Conservation (phyloP, 2,113 vertebrate species). For the Lates calcarifer region DNA sequence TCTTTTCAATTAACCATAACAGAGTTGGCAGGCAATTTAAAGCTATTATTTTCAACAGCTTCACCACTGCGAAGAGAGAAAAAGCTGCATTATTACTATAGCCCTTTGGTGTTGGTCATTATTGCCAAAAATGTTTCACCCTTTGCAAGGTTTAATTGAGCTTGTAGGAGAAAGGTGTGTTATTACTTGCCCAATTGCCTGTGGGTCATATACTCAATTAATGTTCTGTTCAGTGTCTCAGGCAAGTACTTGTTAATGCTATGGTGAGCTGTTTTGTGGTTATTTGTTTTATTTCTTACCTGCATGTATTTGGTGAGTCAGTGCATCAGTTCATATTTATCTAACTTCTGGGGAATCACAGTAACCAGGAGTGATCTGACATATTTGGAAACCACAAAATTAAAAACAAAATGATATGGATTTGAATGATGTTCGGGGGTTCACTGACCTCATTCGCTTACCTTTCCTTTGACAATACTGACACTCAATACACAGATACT, state of each 20-base stretch:
- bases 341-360: not conserved
- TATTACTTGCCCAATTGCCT: slow-evolving; percentile 63
- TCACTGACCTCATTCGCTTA: not conserved
- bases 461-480: not conserved
- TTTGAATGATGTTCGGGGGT: not conserved
- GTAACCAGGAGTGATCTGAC: not conserved
- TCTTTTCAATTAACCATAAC: slow-evolving; percentile 39
- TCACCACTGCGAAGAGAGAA: slow-evolving; percentile 4
- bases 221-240: slow-evolving; percentile 40
- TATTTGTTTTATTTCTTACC: not conserved
- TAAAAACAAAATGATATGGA: not conserved
- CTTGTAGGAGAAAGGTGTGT: slow-evolving; percentile 62
- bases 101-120: slow-evolving; percentile 45
- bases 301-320: not conserved
- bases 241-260: slow-evolving; percentile 23
- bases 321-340: slow-evolving; percentile 2
- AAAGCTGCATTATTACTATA: slow-evolving; percentile 19
- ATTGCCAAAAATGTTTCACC: slow-evolving; percentile 32
- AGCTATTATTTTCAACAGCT: slow-evolving; percentile 33
- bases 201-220: slow-evolving; percentile 53
- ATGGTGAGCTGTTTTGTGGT: not conserved
- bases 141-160: slow-evolving; percentile 66
- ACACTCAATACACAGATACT: no score
- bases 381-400: not conserved
- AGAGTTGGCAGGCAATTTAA: not conserved